Base-by-base conservation (phyloP, 1,140 invertebrate genomes). In the Pemphigus obesinymphae region DNA sequence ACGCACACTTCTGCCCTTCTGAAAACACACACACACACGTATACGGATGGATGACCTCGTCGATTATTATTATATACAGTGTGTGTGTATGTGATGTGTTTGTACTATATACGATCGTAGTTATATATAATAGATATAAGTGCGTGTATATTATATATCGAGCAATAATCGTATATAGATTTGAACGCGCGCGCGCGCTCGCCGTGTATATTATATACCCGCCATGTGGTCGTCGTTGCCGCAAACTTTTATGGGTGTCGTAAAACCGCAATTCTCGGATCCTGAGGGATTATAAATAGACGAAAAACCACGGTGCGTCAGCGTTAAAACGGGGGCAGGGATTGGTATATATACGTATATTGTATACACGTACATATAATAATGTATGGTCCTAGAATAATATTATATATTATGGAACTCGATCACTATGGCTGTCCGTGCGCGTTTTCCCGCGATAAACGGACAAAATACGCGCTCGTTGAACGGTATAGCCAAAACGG, bases 251-350 rank as follows among this genome's bases (percentile, higher is more conserved):
- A 80, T 80, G 76, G 55, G 23, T 80, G 76, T 80, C 76, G 76
- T 80, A 80, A 80, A 80, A 80, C 76, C 76, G 76, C 76, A 80
- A 80, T 80, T 80, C 70, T 78, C 50, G 26, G 76, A 43, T 61
- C 70, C 17, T 20, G 17, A 50, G 45, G 45, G 70, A 73, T 50
- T 73, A 73, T 50, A 73, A 73, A 73, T 73, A 73, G 70, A 50
- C 45, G 43, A 31, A 50, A 72, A 72, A 48, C 40, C 70, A 13
- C 26, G 43, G 45, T 15, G 15, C 6, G 23, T n/a, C 23, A n/a
- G 40, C 11, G n/a, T 11, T n/a, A 68, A 68, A 68, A 66, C 17
- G 11, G 31, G n/a, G n/a, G 11, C 37, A 70, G 66, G 66, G 66
- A 70, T 70, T 70, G 43, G 11, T 26, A 70, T 26, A 26, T 23